These are phyloP conservation scores for Harpegnathos saltator DNA, from an alignment of 1,140 invertebrate genomes.

Conservation along the genomic window DNA sequence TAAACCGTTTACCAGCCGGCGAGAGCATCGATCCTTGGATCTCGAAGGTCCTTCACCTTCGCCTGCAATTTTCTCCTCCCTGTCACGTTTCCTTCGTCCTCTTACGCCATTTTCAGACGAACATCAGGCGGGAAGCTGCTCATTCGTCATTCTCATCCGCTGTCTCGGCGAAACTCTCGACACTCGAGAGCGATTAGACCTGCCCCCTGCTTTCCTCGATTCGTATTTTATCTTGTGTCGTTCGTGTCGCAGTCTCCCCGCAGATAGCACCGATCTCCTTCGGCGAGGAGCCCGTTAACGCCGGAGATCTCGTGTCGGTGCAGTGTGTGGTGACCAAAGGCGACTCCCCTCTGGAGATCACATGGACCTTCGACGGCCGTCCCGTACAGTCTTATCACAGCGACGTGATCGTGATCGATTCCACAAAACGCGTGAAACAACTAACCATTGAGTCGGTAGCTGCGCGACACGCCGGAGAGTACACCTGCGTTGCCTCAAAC, in stretches of 20 bases:
- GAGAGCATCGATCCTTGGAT: constrained; percentile 1
- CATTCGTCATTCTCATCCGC: background rate
- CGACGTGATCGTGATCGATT: constrained; percentile 83
- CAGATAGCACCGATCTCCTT: constrained; percentile 90
- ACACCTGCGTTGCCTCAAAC: constrained; percentile 92
- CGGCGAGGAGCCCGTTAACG: constrained; percentile 90
- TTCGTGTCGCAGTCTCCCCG: constrained; percentile 85
- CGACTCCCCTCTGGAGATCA: constrained; percentile 89
- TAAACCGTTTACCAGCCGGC: background rate
- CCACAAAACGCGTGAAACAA: constrained; percentile 87
- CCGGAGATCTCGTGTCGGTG: constrained; percentile 90
- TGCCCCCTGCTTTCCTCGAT: background rate
- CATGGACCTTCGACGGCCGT: constrained; percentile 87
- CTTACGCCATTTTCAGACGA: background rate
- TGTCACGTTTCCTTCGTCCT: background rate
- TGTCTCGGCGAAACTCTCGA: background rate
- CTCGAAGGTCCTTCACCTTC: background rate
- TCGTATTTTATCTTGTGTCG: constrained; percentile 46
- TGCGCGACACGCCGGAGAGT: constrained; percentile 91
- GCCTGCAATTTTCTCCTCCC: background rate
- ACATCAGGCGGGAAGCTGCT: background rate
- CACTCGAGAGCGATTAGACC: background rate
- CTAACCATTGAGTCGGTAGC: constrained; percentile 91
- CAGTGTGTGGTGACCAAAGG: constrained; percentile 90
- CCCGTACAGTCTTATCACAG: constrained; percentile 77